phyloP scores from a whole-genome alignment of 1,140 invertebrate species.

The Argopecten irradians region DNA sequence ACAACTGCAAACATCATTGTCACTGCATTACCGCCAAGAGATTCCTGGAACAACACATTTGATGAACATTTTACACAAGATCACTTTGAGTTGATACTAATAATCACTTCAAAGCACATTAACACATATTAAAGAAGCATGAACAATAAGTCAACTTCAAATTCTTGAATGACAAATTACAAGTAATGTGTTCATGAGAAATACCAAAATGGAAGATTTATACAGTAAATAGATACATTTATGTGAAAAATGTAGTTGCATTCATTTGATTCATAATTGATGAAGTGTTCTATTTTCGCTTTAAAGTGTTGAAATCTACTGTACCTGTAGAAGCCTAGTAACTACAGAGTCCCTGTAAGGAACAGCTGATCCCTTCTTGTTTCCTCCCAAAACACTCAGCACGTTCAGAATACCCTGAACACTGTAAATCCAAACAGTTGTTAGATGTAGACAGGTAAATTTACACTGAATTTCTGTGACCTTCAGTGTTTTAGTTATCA shows the following conservation, averaged over 20 bases:
- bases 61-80: not conserved
- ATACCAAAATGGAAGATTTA: too few relatives aligned
- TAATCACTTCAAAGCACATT: too few relatives aligned
- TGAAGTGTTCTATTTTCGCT: too few relatives aligned
- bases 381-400: conserved; percentile 74
- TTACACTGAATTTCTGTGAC: not conserved
- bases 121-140: too few relatives aligned
- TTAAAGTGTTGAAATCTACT: not conserved
- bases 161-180: too few relatives aligned
- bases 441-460: not conserved
- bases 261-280: too few relatives aligned
- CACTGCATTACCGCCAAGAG: conserved; percentile 88
- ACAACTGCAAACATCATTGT: conserved; percentile 98
- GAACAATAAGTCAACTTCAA: too few relatives aligned
- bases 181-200: too few relatives aligned
- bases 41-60: conserved; percentile 80
- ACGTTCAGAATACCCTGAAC: conserved; percentile 82
- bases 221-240: too few relatives aligned
- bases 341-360: conserved; percentile 78
- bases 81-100: too few relatives aligned
- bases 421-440: conserved; percentile 47
- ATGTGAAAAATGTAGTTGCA: too few relatives aligned
- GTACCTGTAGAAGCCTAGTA: conserved; percentile 81
- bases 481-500: too few relatives aligned
- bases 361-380: conserved; percentile 73